Percentiles rank a stretch among this genome's conserved stretches.
phyloP scores from a whole-genome alignment of 2,888 invertebrate genomes.

The Nowickia ferox region DNA sequence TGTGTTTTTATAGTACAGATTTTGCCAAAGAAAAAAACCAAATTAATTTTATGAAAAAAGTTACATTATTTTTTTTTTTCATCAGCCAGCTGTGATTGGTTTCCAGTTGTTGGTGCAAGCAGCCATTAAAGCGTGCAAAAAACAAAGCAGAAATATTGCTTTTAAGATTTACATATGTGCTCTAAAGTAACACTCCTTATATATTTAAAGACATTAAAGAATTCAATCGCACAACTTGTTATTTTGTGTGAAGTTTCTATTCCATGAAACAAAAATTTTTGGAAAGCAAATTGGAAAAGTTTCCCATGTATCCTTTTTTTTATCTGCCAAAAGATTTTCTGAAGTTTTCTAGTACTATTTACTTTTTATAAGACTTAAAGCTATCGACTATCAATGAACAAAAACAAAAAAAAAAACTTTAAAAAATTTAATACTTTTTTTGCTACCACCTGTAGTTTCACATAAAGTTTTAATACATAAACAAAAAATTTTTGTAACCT shows the following conservation, averaged over 20 bases:
- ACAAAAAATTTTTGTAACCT: neutral
- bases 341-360: too few species aligned
- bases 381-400: too few species aligned
- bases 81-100: neutral
- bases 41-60: neutral
- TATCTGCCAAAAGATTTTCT: neutral
- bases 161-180: too few species aligned
- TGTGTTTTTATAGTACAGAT: slow-evolving; percentile 39
- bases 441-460: neutral
- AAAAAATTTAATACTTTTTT: neutral
- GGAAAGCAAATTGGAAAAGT: neutral
- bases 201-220: neutral
- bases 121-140: neutral
- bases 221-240: neutral
- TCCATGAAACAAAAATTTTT: neutral
- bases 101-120: neutral
- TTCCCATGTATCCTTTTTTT: slow-evolving; percentile 14
- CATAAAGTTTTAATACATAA: too few species aligned
- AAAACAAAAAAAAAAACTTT: too few species aligned
- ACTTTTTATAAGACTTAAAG: too few species aligned
- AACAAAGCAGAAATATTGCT: neutral
- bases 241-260: neutral
- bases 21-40: neutral
- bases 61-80: neutral
- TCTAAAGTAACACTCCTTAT: too few species aligned